These are phyloP conservation scores for Pterostichus niger DNA, from an alignment of 2,888 invertebrate species.

Conservation along the genomic window DNA sequence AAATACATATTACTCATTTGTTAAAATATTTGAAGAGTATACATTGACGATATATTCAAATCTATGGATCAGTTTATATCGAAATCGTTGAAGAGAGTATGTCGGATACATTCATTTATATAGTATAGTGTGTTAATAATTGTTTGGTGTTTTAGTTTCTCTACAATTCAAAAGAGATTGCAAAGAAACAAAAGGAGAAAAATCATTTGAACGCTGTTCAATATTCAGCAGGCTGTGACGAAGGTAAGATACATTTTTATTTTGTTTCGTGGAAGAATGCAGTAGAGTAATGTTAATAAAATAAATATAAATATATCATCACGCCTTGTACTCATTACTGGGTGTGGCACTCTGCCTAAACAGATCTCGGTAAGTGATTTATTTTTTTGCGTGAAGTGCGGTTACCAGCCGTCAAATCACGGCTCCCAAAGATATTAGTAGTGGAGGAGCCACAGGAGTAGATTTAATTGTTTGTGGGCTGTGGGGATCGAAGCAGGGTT, in stretches of 20 bases:
- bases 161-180: conserved; percentile 36
- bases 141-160: conserved; percentile 46
- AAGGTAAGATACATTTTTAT: conserved; percentile 3
- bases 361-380: too few relatives aligned
- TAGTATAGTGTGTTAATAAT: background rate
- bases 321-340: too few relatives aligned
- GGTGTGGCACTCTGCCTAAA: too few relatives aligned
- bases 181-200: background rate
- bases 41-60: conserved; percentile 40
- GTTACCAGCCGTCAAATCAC: too few relatives aligned
- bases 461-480: too few relatives aligned
- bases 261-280: too few relatives aligned
- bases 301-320: too few relatives aligned
- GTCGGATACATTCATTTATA: background rate
- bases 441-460: too few relatives aligned
- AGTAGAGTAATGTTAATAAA: too few relatives aligned
- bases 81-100: conserved; percentile 63
- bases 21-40: conserved; percentile 18
- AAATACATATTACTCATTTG: conserved; percentile 63
- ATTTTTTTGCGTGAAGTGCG: too few relatives aligned
- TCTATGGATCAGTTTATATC: conserved; percentile 57
- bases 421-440: too few relatives aligned
- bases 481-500: too few relatives aligned
- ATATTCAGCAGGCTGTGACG: conserved; percentile 9
- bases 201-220: conserved; percentile 30